Evolutionary conservation across 35 echinoderm and acorn worm species (phyloP).

Genomic region (Patiria miniata): DNA sequence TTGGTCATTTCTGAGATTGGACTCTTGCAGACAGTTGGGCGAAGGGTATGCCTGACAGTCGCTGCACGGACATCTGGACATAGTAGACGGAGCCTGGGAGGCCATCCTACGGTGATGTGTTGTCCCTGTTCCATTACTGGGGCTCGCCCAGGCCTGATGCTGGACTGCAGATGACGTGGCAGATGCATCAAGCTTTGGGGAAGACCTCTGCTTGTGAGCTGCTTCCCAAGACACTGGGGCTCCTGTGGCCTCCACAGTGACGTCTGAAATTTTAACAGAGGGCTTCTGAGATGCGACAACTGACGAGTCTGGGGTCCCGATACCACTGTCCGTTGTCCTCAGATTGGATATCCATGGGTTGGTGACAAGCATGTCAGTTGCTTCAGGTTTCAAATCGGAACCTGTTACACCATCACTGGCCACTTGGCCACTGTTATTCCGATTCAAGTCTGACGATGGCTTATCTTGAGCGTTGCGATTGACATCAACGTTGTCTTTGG

Average conservation of each 20-base stretch:
- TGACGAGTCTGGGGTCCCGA: too few relatives aligned
- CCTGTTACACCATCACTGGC: too few relatives aligned
- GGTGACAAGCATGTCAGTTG: too few relatives aligned
- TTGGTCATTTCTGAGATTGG: too few relatives aligned
- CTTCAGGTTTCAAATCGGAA: too few relatives aligned
- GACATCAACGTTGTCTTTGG: too few relatives aligned
- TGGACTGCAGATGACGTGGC: neutral
- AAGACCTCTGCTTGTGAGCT: neutral
- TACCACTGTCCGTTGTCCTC: too few relatives aligned
- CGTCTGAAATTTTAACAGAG: neutral
- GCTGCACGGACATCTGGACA: neutral
- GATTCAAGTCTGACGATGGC: too few relatives aligned
- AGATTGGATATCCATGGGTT: too few relatives aligned
- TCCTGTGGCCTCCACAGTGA: neutral
- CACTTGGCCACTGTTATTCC: too few relatives aligned
- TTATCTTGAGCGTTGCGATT: too few relatives aligned
- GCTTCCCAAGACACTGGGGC: neutral
- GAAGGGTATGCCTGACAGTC: neutral
- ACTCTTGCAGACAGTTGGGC: neutral
- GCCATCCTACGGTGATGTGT: neutral
- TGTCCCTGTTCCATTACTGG: neutral
- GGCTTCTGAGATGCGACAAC: too few relatives aligned
- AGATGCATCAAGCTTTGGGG: neutral
- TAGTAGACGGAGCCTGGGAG: neutral
- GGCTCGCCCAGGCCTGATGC: neutral